Evolutionary conservation across 2,797 vertebrate species (phyloP).

Genomic region (Australoheros facetus): DNA sequence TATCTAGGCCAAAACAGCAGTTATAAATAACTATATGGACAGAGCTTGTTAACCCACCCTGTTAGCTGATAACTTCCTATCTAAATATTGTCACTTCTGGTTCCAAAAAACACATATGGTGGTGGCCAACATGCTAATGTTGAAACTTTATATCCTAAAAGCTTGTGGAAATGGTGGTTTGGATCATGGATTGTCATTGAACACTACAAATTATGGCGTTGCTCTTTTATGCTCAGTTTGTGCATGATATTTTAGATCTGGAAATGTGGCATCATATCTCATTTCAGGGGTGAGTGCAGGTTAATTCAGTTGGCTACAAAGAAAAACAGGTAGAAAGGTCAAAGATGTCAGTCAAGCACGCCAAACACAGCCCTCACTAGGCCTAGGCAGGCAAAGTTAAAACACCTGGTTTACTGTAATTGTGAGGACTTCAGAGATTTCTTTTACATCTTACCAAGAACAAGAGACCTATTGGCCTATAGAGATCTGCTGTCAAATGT

Average conservation of each 20-base stretch:
- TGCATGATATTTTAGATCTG: neutral
- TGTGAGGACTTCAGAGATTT: neutral
- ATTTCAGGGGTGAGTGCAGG: neutral
- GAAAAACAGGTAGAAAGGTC: neutral
- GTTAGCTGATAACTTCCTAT: neutral
- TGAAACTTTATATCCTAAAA: no score
- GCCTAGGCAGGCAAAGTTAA: neutral
- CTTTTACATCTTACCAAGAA: neutral
- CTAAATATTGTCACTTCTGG: neutral
- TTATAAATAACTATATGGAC: neutral
- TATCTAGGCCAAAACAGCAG: neutral
- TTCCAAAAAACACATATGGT: neutral
- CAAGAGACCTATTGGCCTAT: no score
- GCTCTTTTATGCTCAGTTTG: neutral
- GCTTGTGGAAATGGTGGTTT: no score
- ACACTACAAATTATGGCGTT: neutral
- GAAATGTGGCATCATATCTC: neutral
- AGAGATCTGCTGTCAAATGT: no score
- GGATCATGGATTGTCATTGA: neutral
- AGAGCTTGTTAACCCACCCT: neutral
- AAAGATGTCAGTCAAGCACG: no score
- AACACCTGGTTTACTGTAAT: neutral
- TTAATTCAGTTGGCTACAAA: neutral
- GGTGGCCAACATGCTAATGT: rapidly evolving
- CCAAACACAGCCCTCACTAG: neutral